Evolutionary conservation across 2,797 vertebrate genomes (phyloP), one percentile per base, ranked within the genome.

Genomic region (Pangasius krempfi): DNA sequence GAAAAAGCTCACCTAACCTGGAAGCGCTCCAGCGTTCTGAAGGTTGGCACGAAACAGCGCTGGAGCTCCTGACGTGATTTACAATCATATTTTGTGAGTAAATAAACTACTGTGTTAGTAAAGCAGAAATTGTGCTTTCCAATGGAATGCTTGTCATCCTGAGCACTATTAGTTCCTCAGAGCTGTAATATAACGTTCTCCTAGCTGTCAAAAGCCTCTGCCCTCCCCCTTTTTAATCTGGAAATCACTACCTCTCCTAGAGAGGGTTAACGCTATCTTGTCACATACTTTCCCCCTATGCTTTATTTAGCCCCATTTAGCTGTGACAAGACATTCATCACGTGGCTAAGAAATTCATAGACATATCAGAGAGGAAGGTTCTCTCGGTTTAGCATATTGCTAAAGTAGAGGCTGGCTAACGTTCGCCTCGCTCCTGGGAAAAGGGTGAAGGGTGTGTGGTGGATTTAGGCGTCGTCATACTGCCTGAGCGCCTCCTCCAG

Each of bases 401-500:
- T n/a, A 84, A 86, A 86, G 40, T 33, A 27, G 56, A 60, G 58
- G 40, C 75, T 30, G 62, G 60, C 22, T 80, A n/a, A 76, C 12
- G 62, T 87, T 56, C 90, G 62, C 75, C 81, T 84, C 30, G 58
- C 66, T 84, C 88, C 50, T 68, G 18, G 87, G 86, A 80, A 18
- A 88, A 9, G 54, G 9, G 66, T 54, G 14, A 89, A 70, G 75
- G n/a, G 87, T 14, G 44, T 78, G 8, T 47, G 60, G 86, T 90
- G 76, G 82, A 58, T 90, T 92, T 98, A 99, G 86, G 97, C 97
- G 6, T 96, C 95, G 94, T 99, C 97, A 12, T 99, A 99, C 91
- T 98, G 98, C 93, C 97, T 97, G 95, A 99, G 96, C 62, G 99
- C 97, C 93, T 99, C 98, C 93, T 99, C 98, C 86, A 99, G 95